Conservation (phyloP, 2,888 invertebrate species). For the Mystacides longicornis region DNA sequence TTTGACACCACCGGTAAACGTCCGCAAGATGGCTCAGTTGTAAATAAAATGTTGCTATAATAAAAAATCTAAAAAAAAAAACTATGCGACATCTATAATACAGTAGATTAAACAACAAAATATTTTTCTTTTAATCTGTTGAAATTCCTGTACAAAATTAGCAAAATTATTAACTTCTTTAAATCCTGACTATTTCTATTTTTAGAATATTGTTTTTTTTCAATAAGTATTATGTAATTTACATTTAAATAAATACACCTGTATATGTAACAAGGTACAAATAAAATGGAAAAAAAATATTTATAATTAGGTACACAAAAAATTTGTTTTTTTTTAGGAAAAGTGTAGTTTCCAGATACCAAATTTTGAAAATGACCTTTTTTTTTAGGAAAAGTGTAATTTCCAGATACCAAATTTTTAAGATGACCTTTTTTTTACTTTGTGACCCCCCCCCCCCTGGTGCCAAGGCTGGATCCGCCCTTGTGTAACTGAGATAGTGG, state of each 20-base stretch:
- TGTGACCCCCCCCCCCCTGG: too few species aligned
- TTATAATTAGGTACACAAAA: neutral
- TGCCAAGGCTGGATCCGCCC: too few species aligned
- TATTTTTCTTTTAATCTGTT: too few species aligned
- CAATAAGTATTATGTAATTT: neutral
- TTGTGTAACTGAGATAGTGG: too few species aligned
- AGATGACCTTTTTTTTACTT: too few species aligned
- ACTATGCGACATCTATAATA: neutral
- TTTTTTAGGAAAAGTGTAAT: too few species aligned
- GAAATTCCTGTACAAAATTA: neutral
- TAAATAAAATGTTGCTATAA: constrained; percentile 1
- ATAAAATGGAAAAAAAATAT: neutral
- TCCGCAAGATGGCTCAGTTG: constrained; percentile 20
- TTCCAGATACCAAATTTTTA: too few species aligned
- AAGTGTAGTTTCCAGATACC: too few species aligned
- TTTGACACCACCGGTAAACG: constrained; percentile 22
- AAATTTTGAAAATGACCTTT: too few species aligned
- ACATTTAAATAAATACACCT: neutral
- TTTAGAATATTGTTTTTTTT: neutral
- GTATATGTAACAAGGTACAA: neutral
- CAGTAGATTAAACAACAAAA: neutral
- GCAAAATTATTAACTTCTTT: neutral
- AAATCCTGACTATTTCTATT: neutral
- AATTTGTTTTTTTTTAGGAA: too few species aligned
- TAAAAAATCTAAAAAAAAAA: neutral